phyloP scores from a whole-genome alignment of 2,888 invertebrate genomes.

The Habrosyne pyritoides region DNA sequence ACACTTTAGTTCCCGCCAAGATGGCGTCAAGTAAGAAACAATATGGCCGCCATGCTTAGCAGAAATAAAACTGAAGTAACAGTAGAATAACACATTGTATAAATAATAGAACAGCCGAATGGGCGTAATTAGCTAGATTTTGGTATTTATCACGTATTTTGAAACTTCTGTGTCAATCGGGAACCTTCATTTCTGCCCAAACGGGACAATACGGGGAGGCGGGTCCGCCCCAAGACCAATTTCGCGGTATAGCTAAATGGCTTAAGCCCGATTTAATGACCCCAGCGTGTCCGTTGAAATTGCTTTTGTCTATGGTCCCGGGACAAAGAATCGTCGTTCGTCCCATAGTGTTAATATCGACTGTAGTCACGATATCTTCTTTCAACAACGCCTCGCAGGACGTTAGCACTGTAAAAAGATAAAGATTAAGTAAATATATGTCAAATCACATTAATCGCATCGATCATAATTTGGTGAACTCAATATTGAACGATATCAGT shows the following conservation, averaged over 20 bases:
- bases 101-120: slow-evolving; percentile 42
- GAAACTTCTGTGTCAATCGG: slow-evolving; percentile 65
- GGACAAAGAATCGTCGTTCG: slow-evolving; percentile 61
- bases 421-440: slow-evolving; percentile 5
- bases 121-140: slow-evolving; percentile 37
- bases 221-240: slow-evolving; percentile 92
- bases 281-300: slow-evolving; percentile 82
- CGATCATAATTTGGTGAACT: not conserved
- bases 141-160: slow-evolving; percentile 26
- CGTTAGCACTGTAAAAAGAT: slow-evolving; percentile 57
- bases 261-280: slow-evolving; percentile 88
- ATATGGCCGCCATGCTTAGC: slow-evolving; percentile 46
- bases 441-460: not conserved
- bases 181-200: slow-evolving; percentile 86
- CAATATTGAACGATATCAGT: not conserved
- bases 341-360: slow-evolving; percentile 57
- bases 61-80: slow-evolving; percentile 41
- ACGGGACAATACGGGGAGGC: slow-evolving; percentile 90
- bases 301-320: slow-evolving; percentile 48
- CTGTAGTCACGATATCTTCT: slow-evolving; percentile 59
- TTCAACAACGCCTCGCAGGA: slow-evolving; percentile 62
- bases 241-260: slow-evolving; percentile 91
- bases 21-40: slow-evolving; percentile 19
- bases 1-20: slow-evolving; percentile 15
- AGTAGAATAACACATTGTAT: slow-evolving; percentile 48